These are phyloP conservation scores for Atethmia centrago DNA, from an alignment of 2,888 invertebrate genomes.

Conservation along the genomic window DNA sequence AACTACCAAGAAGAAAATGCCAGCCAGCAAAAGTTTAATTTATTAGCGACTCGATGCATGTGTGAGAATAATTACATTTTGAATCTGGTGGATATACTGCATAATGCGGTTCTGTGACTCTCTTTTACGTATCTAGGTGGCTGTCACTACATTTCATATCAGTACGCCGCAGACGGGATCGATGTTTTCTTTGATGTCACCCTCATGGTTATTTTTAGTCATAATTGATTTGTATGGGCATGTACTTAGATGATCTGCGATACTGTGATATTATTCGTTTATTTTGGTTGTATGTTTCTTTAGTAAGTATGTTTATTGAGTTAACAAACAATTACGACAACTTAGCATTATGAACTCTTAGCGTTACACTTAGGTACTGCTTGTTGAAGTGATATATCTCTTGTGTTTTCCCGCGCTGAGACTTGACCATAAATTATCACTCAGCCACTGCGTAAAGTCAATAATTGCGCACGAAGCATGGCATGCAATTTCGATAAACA, in stretches of 20 bases:
- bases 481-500: not conserved
- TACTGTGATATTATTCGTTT: not conserved
- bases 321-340: too few relatives aligned
- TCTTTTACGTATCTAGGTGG: not conserved
- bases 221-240: not conserved
- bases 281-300: not conserved
- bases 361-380: not conserved
- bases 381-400: not conserved
- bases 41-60: not conserved
- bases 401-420: not conserved
- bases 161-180: not conserved
- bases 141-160: not conserved
- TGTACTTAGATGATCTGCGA: too few relatives aligned
- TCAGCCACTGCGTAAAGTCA: not conserved
- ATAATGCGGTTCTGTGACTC: constrained; percentile 4
- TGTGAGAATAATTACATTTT: not conserved
- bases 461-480: not conserved
- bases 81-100: not conserved
- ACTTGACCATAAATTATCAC: not conserved
- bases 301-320: too few relatives aligned
- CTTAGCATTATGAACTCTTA: not conserved
- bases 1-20: not conserved
- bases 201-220: not conserved
- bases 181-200: not conserved
- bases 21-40: not conserved